Evolutionary conservation across 2,888 invertebrate species (phyloP).

Genomic region (Germaria angustata): DNA sequence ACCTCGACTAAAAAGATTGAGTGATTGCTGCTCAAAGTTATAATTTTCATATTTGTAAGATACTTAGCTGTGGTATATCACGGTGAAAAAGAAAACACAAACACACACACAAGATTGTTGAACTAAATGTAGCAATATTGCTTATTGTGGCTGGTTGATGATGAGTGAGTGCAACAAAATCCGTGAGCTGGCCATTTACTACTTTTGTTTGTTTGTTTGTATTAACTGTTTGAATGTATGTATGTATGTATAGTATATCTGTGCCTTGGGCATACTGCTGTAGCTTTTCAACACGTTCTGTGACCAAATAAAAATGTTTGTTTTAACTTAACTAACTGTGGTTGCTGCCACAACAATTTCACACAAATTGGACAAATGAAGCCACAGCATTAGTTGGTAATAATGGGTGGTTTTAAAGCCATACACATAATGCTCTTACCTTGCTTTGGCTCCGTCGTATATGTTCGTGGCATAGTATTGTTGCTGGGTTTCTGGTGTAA

Average conservation of each 20-base stretch:
- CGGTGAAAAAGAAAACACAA: slow-evolving; percentile 21
- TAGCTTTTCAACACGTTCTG: slow-evolving; percentile 69
- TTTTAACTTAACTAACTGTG: slow-evolving; percentile 68
- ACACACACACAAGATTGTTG: background rate
- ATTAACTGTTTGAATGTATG: background rate
- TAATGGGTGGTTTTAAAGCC: slow-evolving; percentile 69
- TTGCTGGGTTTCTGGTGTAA: background rate
- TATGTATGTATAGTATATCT: slow-evolving; percentile 19
- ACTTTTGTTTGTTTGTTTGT: slow-evolving; percentile 20
- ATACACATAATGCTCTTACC: slow-evolving; percentile 21
- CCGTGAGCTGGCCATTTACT: slow-evolving; percentile 60
- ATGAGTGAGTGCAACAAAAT: slow-evolving; percentile 41
- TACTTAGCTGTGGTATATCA: slow-evolving; percentile 53
- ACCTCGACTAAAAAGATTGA: slow-evolving; percentile 75
- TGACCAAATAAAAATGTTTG: slow-evolving; percentile 71
- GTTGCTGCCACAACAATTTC: slow-evolving; percentile 66
- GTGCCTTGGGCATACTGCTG: slow-evolving; percentile 56
- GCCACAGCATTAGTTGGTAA: slow-evolving; percentile 70
- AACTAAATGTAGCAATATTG: slow-evolving; percentile 30
- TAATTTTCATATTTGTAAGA: slow-evolving; percentile 79
- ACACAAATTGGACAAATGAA: slow-evolving; percentile 72
- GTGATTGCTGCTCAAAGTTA: slow-evolving; percentile 80
- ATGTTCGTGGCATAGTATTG: slow-evolving; percentile 14
- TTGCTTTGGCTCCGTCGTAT: background rate
- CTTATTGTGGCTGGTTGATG: slow-evolving; percentile 20